Evolutionary conservation across 1,140 invertebrate species (phyloP).

Genomic region (Drosophila mauritiana): DNA sequence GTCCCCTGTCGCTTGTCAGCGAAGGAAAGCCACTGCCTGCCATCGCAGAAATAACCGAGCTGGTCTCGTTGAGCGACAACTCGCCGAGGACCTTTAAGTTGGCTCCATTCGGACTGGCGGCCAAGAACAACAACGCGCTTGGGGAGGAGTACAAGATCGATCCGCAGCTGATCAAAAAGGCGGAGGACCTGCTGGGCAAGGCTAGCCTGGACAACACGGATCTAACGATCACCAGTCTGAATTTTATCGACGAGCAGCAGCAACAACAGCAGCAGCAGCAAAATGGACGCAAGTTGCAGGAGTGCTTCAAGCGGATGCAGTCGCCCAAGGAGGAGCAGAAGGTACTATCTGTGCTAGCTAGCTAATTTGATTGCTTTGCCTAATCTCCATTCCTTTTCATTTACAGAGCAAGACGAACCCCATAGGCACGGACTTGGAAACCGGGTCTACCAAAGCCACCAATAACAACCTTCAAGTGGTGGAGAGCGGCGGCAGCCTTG

Average conservation of each 20-base stretch:
- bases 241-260: constrained; percentile 86
- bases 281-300: constrained; percentile 66
- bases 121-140: constrained; percentile 68
- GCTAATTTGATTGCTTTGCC: not conserved
- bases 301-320: constrained; percentile 68
- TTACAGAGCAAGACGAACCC: constrained; percentile 9
- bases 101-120: constrained; percentile 63
- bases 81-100: constrained; percentile 81
- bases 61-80: constrained; percentile 85
- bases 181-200: constrained; percentile 82
- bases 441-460: constrained; percentile 21
- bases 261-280: constrained; percentile 57
- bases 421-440: constrained; percentile 4
- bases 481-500: constrained; percentile 84
- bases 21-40: constrained; percentile 86
- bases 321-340: constrained; percentile 69
- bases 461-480: constrained; percentile 81
- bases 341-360: not conserved
- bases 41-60: constrained; percentile 86
- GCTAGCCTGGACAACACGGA: constrained; percentile 86
- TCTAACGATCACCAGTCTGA: constrained; percentile 87
- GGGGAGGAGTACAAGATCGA: constrained; percentile 81
- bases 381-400: not conserved
- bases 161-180: constrained; percentile 82
- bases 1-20: constrained; percentile 85